Base-by-base conservation (phyloP, 2,113 vertebrate genomes). In the Ammodytes dubius region DNA sequence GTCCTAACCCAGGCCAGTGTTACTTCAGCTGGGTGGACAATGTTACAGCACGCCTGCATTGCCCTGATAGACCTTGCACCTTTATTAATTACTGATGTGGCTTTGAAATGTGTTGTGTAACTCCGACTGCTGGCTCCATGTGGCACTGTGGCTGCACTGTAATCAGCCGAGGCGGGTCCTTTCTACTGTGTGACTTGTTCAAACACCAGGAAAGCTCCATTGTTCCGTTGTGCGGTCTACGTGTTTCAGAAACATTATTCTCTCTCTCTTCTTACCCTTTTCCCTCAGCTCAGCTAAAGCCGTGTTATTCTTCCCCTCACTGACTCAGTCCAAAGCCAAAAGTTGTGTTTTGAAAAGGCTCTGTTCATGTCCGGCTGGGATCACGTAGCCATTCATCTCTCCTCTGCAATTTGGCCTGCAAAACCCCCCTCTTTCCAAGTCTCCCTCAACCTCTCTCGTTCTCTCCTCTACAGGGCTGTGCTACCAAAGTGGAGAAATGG, bases 401-500 rank as follows among this genome's bases (percentile, higher is more conserved):
- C 37, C 39, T 63, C 76, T 72, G 11, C 54, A 47, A 14, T 2
- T 63, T 35, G 6, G 50, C 11, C 47, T 77, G 5, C 11, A 37
- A 27, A 27, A 4, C 43, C 45, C 57, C n/a, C 40, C 27, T 27
- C 40, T 54, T 35, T 70, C 50, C 61, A 11, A 59, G 42, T 66
- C 19, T 79, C 56, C 77, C 67, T 76, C 64, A 50, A 78, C 35
- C 52, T 66, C 40, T 74, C 45, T 60, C 60, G 39, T 59, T 84
- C 50, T 79, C 37, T 84, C 80, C 27, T 84, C 15, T 43, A 27
- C 27, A 99, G 98, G 97, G 97, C 14, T 99, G 98, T 83, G 87
- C 93, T 82, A 52, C 87, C 75, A 96, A 83, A 70, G 96, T 97
- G 82, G 95, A 98, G 91, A 85, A 75, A 14, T 99, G 98, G 97